A percentile compares a stretch with the other conserved stretches of the same genome.
These are phyloP conservation scores for Athrips mouffetella DNA, from an alignment of 2,888 invertebrate genomes.

Conservation along the genomic window DNA sequence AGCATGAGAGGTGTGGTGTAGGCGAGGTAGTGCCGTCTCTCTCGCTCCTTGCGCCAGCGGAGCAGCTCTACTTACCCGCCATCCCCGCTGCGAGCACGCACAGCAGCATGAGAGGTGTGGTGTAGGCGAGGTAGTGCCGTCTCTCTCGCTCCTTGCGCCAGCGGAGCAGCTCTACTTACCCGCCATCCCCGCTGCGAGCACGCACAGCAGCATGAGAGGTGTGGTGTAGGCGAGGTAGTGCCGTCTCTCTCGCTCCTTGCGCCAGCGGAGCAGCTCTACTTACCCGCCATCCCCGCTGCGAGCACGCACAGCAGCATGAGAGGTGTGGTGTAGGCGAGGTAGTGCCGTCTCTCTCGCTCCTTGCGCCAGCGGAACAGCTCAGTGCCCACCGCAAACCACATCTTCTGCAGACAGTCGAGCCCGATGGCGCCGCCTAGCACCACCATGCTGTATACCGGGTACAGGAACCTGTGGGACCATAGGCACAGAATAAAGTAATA, in stretches of 20 bases:
- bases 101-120: too few species aligned
- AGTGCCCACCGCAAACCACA: conserved; percentile 65
- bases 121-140: too few species aligned
- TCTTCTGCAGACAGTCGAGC: conserved; percentile 87
- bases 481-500: too few species aligned
- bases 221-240: conserved; percentile 89
- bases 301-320: conserved; percentile 82
- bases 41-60: too few species aligned
- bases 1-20: too few species aligned
- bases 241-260: conserved; percentile 46
- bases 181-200: too few species aligned
- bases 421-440: conserved; percentile 89
- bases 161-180: too few species aligned
- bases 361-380: conserved; percentile 55
- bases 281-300: conserved; percentile 56
- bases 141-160: too few species aligned
- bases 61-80: too few species aligned
- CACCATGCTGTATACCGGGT: conserved; percentile 95
- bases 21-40: too few species aligned
- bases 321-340: conserved; percentile 86
- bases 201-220: too few species aligned
- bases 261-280: conserved; percentile 48
- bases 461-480: conserved; percentile 94
- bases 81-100: too few species aligned
- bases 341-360: conserved; percentile 75